Percentiles rank a stretch among this genome's conserved stretches.
phyloP scores from a whole-genome alignment of 2,888 invertebrate genomes.

The Drosophila robusta region DNA sequence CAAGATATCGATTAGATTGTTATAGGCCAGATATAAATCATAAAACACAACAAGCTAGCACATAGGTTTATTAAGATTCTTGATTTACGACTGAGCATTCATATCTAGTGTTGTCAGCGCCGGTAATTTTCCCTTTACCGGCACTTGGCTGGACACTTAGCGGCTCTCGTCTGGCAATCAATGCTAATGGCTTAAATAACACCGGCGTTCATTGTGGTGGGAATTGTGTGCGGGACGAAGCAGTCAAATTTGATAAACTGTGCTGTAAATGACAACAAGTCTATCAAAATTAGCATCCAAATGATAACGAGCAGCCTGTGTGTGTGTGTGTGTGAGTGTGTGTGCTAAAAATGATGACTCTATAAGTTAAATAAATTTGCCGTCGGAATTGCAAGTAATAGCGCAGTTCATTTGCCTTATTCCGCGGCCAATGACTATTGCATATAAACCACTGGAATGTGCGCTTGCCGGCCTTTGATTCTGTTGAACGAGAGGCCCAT shows the following conservation, averaged over 20 bases:
- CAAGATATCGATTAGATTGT: no score
- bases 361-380: slow-evolving; percentile 32
- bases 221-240: neutral
- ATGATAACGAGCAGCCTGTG: slow-evolving; percentile 37
- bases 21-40: no score
- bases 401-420: slow-evolving; percentile 56
- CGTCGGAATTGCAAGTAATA: slow-evolving; percentile 49
- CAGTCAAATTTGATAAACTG: slow-evolving; percentile 23
- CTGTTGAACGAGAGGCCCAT: neutral
- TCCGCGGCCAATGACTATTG: slow-evolving; percentile 21
- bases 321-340: neutral
- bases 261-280: slow-evolving; percentile 25
- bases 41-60: neutral
- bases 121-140: slow-evolving; percentile 25
- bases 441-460: neutral
- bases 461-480: neutral
- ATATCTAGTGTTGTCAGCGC: slow-evolving; percentile 6
- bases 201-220: slow-evolving; percentile 3
- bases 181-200: slow-evolving; percentile 50
- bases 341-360: slow-evolving; percentile 32
- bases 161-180: slow-evolving; percentile 26
- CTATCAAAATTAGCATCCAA: slow-evolving; percentile 45
- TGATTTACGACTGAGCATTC: neutral
- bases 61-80: neutral
- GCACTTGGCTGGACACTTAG: neutral